A percentile compares a stretch with the other conserved stretches of the same genome.
phyloP scores from a whole-genome alignment of 1,140 invertebrate species.

The Amyelois transitella region DNA sequence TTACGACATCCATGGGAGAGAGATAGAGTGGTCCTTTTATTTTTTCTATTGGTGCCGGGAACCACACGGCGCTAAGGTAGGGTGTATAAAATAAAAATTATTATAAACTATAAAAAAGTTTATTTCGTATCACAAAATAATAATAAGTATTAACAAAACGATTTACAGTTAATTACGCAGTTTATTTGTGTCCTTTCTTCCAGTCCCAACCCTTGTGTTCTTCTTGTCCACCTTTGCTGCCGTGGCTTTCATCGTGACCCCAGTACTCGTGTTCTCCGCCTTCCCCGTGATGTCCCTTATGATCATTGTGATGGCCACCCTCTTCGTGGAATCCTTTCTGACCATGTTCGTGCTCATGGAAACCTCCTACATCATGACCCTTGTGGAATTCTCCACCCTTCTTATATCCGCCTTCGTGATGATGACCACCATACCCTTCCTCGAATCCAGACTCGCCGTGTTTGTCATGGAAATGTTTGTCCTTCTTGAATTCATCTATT shows the following conservation, averaged over 20 bases:
- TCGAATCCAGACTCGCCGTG: conserved; percentile 84
- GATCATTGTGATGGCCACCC: conserved; percentile 71
- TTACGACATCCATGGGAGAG: too few relatives aligned
- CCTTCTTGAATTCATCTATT: conserved; percentile 79
- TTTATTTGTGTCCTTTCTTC: conserved; percentile 70
- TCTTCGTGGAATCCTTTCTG: conserved; percentile 82
- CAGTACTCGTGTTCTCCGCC: conserved; percentile 74
- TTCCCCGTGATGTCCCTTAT: conserved; percentile 69
- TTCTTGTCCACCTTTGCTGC: conserved; percentile 77
- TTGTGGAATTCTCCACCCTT: conserved; percentile 81
- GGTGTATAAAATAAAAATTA: background rate
- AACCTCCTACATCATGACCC: conserved; percentile 77
- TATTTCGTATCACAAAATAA: conserved; percentile 64
- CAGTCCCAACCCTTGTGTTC: conserved; percentile 71
- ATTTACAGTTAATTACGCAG: conserved; percentile 14
- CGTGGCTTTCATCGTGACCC: conserved; percentile 76
- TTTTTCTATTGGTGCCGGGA: too few relatives aligned
- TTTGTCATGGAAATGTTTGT: conserved; percentile 82
- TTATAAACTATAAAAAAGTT: conserved; percentile 15
- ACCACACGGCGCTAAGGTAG: too few relatives aligned
- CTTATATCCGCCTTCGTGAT: conserved; percentile 79
- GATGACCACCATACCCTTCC: conserved; percentile 78
- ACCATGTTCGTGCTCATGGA: conserved; percentile 80
- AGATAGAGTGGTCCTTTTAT: too few relatives aligned
- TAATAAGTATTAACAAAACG: conserved; percentile 65